Base-by-base conservation (phyloP, 1,140 invertebrate species). In the Zaprionus davidi region DNA sequence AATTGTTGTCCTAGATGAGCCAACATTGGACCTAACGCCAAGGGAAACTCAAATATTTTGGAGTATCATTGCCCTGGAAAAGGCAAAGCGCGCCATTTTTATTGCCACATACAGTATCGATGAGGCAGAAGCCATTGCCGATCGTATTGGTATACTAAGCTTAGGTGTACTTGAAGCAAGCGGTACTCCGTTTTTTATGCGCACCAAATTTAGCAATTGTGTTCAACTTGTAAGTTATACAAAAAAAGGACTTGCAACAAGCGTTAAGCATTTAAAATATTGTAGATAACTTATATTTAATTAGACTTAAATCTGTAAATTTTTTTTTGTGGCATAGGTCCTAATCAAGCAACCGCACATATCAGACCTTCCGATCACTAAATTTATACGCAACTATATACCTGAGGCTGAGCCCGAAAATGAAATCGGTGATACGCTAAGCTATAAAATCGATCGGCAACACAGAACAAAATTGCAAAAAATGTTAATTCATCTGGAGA, bases 191-290 rank as follows among this genome's bases (percentile, higher is more conserved):
- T 92, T 98, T 17, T 98, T 98, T 92, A 93, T 98, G 20, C 97
- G 98, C 83, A 97, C 97, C 79, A 97, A 96, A 93, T 98, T 98
- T 85, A 97, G 97, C 56, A 96, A 97, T 70, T 97, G 96, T 28
- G 98, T 98, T 92, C 97, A 98, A 93, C 94, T 99, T 68, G 94
- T 94, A 58, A 87, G 94, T 55, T 24, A 24, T n/a, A 51, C 36
- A 20, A 22, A 26, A 15, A 36, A 38, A 38, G 15, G 1, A 22
- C 17, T 38, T 17, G 7, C 1, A 36, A 9, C 1, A 7, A 13
- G 3, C 28, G n/a, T 66, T 24, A 9, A 7, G 6, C n/a, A 46
- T 9, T 3, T n/a, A 9, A 9, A 46, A 46, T 17, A 20, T 20
- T 20, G 20, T 20, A 36, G 34, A 36, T 12, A 3, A 11, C 6